Base-by-base conservation (phyloP, 2,113 vertebrate genomes). In the Odobenus rosmarus region DNA sequence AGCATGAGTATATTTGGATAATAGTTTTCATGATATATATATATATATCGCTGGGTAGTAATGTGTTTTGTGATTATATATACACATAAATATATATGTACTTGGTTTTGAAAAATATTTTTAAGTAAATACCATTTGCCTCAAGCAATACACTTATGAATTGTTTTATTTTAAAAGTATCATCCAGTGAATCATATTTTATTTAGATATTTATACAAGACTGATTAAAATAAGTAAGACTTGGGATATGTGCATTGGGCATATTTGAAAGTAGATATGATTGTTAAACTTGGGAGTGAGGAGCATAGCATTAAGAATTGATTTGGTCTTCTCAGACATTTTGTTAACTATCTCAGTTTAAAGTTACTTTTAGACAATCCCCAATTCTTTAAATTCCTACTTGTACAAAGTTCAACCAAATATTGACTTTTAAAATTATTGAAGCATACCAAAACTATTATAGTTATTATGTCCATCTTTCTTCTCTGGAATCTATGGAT, bases 361-460 rank as follows among this genome's bases (percentile, higher is more conserved):
- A 62, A 84, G 19, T 79, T 77, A 88, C 71, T 84, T 96, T 71
- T 84, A 79, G 77, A 61, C 76, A 79, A 79, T 77, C 24, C 21
- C 26, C 61, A 7, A 71, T 77, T 88, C 42, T 80, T 90, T 42
- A 26, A 96, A 85, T 64, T 64, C 31, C 36, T 13, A 81, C 15
- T 61, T 72, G 12, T 69, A 53, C 92, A n/a, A 84, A 79, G 74
- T 80, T 55, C 55, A 57, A 72, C 15, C 19, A 76, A 95, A 69
- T 77, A 76, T 3, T 61, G 39, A 88, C 72, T 92, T 82, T 59
- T 85, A 24, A 85, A 92, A 71, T 85, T 88, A 84, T n/a, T 92
- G 71, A 80, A 79, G 19, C 15, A 74, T 81, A 33, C 4, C 33
- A 8, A n/a, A 69, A 74, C 55, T 42, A 74, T 18, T 31, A 80